A percentile compares a stretch with the other conserved stretches of the same genome.
Evolutionary conservation across 2,888 invertebrate genomes (phyloP).

Genomic region (Clistopyga incitator): DNA sequence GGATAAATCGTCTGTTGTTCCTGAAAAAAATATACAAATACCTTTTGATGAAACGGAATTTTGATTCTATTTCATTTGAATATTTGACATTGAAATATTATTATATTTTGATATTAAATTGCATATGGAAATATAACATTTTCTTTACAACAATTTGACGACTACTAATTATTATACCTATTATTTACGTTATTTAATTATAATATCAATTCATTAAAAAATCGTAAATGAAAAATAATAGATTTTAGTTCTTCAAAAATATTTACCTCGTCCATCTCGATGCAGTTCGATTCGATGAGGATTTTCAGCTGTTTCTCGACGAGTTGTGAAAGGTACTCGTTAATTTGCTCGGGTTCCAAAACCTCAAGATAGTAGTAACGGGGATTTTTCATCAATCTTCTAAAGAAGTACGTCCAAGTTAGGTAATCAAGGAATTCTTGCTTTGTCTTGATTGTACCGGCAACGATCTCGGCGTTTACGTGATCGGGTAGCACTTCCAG

Average conservation of each 20-base stretch:
- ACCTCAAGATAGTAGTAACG: slow-evolving; percentile 93
- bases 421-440: slow-evolving; percentile 98
- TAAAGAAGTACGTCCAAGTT: slow-evolving; percentile 99
- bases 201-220: too few relatives aligned
- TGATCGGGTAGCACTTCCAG: slow-evolving; percentile 97
- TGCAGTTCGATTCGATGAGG: slow-evolving; percentile 91
- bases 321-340: slow-evolving; percentile 91
- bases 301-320: slow-evolving; percentile 92
- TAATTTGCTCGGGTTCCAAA: slow-evolving; percentile 89
- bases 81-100: background rate
- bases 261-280: slow-evolving; percentile 90
- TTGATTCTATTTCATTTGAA: slow-evolving; percentile 5
- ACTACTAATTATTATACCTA: too few relatives aligned
- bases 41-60: slow-evolving; percentile 1
- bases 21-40: slow-evolving; percentile 63
- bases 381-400: slow-evolving; percentile 96
- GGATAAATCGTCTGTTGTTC: slow-evolving; percentile 77
- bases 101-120: too few relatives aligned
- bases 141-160: too few relatives aligned
- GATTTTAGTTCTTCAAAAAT: background rate
- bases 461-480: slow-evolving; percentile 98
- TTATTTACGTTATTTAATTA: too few relatives aligned
- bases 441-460: slow-evolving; percentile 96
- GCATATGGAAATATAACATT: too few relatives aligned
- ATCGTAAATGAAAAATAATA: too few relatives aligned